Conservation (phyloP, 2,113 vertebrate species). For the Xenopus laevis region DNA sequence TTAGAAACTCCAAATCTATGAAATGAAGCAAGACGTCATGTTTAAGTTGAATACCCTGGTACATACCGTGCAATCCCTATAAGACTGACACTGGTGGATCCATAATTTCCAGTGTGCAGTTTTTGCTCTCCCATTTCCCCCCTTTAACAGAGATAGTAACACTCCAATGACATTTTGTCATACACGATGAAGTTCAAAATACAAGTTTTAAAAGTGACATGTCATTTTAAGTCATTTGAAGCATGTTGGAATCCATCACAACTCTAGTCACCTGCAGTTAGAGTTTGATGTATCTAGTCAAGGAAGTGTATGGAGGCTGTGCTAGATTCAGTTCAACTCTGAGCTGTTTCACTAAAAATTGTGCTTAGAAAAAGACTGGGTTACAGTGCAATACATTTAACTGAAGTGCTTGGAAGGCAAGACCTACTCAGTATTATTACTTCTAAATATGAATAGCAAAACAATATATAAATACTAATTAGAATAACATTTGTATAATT, state of each 20-base stretch:
- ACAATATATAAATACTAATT: too few species aligned
- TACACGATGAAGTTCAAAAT: slow-evolving; percentile 28
- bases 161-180: slow-evolving; percentile 33
- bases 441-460: too few species aligned
- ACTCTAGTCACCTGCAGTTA: background rate
- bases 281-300: background rate
- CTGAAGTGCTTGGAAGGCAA: too few species aligned
- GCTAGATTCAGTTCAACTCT: too few species aligned
- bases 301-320: too few species aligned
- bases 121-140: slow-evolving; percentile 2
- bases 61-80: slow-evolving; percentile 10
- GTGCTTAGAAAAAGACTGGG: too few species aligned
- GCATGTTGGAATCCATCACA: slow-evolving; percentile 6
- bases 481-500: too few species aligned
- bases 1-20: too few species aligned
- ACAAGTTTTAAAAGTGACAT: background rate
- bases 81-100: slow-evolving; percentile 21
- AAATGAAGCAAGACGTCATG: slow-evolving; percentile 8
- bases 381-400: too few species aligned
- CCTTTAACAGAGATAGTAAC: slow-evolving; percentile 25
- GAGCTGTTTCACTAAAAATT: too few species aligned
- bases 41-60: background rate
- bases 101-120: slow-evolving; percentile 27
- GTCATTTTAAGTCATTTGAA: background rate
- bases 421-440: too few species aligned